Percentiles rank a stretch among this genome's conserved stretches.
phyloP scores from a whole-genome alignment of 2,113 vertebrate species.

The Anguilla rostrata region DNA sequence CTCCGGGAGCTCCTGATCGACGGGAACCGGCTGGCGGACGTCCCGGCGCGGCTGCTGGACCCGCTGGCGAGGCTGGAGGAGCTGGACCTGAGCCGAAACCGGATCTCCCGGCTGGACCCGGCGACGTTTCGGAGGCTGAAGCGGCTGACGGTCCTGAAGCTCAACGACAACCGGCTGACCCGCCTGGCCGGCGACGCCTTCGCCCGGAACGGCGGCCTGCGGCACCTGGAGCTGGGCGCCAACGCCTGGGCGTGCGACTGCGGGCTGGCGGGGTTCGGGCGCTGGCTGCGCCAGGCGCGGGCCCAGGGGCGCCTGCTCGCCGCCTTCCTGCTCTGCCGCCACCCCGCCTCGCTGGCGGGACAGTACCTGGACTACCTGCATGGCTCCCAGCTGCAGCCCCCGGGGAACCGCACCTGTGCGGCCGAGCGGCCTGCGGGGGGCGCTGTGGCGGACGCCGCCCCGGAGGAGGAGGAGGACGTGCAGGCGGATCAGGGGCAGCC shows the following conservation, averaged over 20 bases:
- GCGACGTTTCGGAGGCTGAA: conserved; percentile 70
- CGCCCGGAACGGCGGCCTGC: conserved; percentile 74
- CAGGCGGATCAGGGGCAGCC: conserved; percentile 57
- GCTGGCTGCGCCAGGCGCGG: conserved; percentile 81
- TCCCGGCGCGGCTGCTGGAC: conserved; percentile 78
- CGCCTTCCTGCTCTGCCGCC: conserved; percentile 83
- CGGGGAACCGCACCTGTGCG: conserved; percentile 52
- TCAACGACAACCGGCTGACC: conserved; percentile 82
- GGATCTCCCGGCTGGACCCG: conserved; percentile 71
- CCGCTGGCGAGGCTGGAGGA: conserved; percentile 79
- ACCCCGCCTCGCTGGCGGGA: conserved; percentile 76
- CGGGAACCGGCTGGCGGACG: conserved; percentile 79
- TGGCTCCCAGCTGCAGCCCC: conserved; percentile 71
- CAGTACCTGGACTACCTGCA: conserved; percentile 88
- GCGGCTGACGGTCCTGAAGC: conserved; percentile 78
- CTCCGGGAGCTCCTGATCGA: conserved; percentile 83
- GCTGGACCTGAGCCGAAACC: conserved; percentile 85
- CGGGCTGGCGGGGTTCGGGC: conserved; percentile 77
- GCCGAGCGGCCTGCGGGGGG: conserved; percentile 36
- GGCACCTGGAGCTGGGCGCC: conserved; percentile 83
- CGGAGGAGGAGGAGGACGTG: conserved; percentile 24
- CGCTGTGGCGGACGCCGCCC: no score
- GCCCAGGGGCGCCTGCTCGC: conserved; percentile 82
- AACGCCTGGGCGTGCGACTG: conserved; percentile 95
- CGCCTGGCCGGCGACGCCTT: conserved; percentile 80